Percentiles rank a stretch among this genome's conserved stretches.
phyloP scores from a whole-genome alignment of 2,113 vertebrate species.

The Perca schrenkii region DNA sequence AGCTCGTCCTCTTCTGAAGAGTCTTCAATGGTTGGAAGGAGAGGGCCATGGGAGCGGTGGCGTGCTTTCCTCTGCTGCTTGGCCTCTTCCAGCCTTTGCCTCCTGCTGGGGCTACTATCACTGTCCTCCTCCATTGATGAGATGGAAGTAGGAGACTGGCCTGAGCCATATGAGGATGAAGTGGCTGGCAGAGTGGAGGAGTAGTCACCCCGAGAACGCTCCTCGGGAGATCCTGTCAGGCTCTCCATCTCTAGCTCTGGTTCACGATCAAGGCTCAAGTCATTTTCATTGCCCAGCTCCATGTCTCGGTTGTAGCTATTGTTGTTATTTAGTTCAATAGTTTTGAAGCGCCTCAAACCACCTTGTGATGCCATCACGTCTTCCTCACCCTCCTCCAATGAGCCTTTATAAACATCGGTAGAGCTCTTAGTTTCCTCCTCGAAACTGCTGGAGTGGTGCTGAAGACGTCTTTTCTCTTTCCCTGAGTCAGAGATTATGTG shows the following conservation, averaged over 20 bases:
- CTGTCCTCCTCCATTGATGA: conserved; percentile 99
- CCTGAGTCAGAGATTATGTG: conserved; percentile 84
- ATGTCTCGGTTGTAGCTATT: conserved; percentile 91
- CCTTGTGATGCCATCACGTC: conserved; percentile 90
- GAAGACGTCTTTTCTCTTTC: conserved; percentile 91
- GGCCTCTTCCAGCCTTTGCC: conserved; percentile 94
- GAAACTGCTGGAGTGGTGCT: conserved; percentile 88
- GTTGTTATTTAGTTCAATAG: conserved; percentile 96
- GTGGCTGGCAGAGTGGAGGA: conserved; percentile 96
- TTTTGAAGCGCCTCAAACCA: conserved; percentile 95
- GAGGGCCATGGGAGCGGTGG: conserved; percentile 94
- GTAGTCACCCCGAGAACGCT: conserved; percentile 94
- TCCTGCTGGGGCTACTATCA: conserved; percentile 96
- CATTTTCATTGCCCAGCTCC: conserved; percentile 89
- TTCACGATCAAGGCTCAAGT: conserved; percentile 91
- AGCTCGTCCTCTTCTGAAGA: conserved; percentile 98
- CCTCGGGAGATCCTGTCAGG: conserved; percentile 95
- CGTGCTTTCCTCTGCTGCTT: conserved; percentile 98
- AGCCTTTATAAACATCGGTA: conserved; percentile 83
- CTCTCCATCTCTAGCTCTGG: conserved; percentile 99
- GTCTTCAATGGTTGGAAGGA: conserved; percentile 98
- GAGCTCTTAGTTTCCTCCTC: conserved; percentile 90
- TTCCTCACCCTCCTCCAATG: conserved; percentile 84
- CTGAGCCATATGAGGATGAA: conserved; percentile 94
- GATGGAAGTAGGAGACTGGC: conserved; percentile 96